phyloP scores from a whole-genome alignment of 2,113 vertebrate species.

The Argyrosomus japonicus region DNA sequence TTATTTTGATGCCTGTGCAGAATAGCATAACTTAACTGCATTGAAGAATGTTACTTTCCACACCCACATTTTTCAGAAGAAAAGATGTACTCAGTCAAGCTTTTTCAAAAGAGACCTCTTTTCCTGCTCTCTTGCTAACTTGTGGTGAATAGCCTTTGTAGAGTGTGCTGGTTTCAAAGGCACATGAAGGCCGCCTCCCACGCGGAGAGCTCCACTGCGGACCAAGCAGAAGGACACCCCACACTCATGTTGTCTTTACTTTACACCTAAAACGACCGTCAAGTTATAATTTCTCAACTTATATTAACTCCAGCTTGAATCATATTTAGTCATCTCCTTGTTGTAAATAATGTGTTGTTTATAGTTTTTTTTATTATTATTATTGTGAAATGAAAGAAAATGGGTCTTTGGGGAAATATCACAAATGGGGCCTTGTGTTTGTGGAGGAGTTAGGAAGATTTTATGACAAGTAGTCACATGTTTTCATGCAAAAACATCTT shows the following conservation, averaged over 20 bases:
- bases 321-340: not conserved
- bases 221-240: conserved; percentile 43
- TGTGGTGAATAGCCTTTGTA: conserved; percentile 59
- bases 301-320: not conserved
- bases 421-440: not conserved
- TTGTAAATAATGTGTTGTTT: not conserved
- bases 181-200: conserved; percentile 64
- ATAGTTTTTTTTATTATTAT: not conserved
- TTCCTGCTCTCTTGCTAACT: conserved; percentile 31
- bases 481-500: too few relatives aligned
- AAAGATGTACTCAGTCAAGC: conserved; percentile 60
- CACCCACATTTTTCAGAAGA: conserved; percentile 51
- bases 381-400: not conserved
- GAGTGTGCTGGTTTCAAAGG: conserved; percentile 54
- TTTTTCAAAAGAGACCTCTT: conserved; percentile 51
- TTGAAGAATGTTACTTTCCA: conserved; percentile 44
- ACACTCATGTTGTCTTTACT: conserved; percentile 13
- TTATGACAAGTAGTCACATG: too few relatives aligned
- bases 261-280: conserved; percentile 27
- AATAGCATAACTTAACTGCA: conserved; percentile 19
- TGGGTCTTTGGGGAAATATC: not conserved
- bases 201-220: conserved; percentile 28
- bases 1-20: conserved; percentile 38
- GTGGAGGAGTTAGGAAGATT: too few relatives aligned
- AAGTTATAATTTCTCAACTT: not conserved